These are phyloP conservation scores for Drosophila navojoa DNA, from an alignment of 1,140 invertebrate species.

Conservation along the genomic window DNA sequence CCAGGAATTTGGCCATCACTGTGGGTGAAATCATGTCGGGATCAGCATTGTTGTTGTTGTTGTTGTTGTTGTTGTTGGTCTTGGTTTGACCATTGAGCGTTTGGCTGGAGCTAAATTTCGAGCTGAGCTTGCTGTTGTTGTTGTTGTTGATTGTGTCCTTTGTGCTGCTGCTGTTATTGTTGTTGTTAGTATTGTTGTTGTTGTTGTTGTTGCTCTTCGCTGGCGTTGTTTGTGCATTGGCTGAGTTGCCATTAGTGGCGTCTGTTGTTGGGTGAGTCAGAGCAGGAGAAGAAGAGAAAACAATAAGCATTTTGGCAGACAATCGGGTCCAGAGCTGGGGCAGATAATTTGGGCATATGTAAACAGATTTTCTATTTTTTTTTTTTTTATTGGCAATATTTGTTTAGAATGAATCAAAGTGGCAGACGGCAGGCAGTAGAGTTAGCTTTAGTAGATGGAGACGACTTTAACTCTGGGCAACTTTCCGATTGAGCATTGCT, in stretches of 20 bases:
- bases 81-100: conserved; percentile 52
- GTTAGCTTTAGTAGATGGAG: no score
- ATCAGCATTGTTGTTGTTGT: conserved; percentile 83
- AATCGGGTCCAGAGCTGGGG: no score
- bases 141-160: conserved; percentile 49
- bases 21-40: conserved; percentile 94
- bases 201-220: conserved; percentile 38
- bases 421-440: no score
- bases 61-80: conserved; percentile 3
- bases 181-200: conserved; percentile 41
- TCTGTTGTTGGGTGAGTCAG: conserved; percentile 16
- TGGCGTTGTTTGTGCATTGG: conserved; percentile 45
- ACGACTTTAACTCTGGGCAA: no score
- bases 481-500: no score
- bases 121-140: conserved; percentile 46
- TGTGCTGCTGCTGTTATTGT: conserved; percentile 50
- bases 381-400: no score
- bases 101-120: conserved; percentile 50
- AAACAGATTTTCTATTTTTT: no score
- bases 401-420: no score
- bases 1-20: conserved; percentile 96
- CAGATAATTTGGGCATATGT: no score
- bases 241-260: conserved; percentile 44
- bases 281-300: no score
- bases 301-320: no score